Evolutionary conservation across 2,888 invertebrate species (phyloP).

Genomic region (Antheraea yamamai): DNA sequence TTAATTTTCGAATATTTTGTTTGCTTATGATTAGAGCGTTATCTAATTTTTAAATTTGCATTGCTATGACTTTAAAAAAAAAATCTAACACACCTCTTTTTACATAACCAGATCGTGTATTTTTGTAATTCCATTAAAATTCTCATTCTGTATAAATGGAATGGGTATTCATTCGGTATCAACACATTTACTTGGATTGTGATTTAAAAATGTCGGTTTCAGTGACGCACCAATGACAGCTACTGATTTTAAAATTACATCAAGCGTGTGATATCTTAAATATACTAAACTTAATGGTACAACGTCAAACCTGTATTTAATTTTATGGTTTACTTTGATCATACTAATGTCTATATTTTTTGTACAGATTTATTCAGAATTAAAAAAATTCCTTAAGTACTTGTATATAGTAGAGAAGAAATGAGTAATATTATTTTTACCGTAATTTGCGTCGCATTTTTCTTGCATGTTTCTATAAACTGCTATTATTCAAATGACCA

Average conservation of each 20-base stretch:
- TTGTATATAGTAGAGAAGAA: too few relatives aligned
- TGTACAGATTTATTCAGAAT: not conserved
- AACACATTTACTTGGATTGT: too few relatives aligned
- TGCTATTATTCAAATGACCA: too few relatives aligned
- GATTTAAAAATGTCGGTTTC: too few relatives aligned
- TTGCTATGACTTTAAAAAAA: too few relatives aligned
- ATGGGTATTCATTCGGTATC: not conserved
- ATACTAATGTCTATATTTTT: not conserved
- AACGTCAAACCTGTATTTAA: not conserved
- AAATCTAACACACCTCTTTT: not conserved
- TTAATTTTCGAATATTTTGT: not conserved
- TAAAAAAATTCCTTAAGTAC: not conserved
- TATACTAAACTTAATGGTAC: not conserved
- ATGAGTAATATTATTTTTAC: too few relatives aligned
- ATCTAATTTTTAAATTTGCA: too few relatives aligned
- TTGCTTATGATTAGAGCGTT: not conserved
- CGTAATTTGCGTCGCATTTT: too few relatives aligned
- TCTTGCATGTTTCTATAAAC: too few relatives aligned
- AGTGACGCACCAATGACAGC: not conserved
- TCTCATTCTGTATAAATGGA: not conserved
- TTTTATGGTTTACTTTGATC: not conserved
- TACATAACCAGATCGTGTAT: not conserved
- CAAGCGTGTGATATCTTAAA: not conserved
- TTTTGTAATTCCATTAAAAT: not conserved
- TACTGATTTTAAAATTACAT: not conserved